Conservation (phyloP, 1,140 invertebrate genomes). For the Anoplophora glabripennis region DNA sequence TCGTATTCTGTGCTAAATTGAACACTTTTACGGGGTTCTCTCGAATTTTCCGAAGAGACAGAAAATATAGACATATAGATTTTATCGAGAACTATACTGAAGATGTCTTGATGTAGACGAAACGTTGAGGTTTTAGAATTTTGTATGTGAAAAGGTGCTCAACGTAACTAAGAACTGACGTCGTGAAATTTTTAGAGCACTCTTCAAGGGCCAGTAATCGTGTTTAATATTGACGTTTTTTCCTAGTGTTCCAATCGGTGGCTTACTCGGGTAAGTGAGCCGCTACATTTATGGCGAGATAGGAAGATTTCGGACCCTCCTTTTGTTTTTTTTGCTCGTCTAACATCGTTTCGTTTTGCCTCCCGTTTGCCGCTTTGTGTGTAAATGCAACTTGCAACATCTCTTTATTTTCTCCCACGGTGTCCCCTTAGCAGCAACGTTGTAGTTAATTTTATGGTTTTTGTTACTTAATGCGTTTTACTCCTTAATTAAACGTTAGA, state of each 20-base stretch:
- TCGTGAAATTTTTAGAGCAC: neutral
- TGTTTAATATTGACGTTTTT: conserved; percentile 6
- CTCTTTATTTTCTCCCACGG: conserved; percentile 12
- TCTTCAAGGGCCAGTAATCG: neutral
- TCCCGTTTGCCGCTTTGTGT: neutral
- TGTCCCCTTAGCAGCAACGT: neutral
- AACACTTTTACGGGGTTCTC: too few species aligned
- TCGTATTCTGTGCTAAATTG: too few species aligned
- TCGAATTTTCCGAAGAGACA: too few species aligned
- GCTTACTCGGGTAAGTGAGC: conserved; percentile 86
- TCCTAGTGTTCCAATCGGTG: conserved; percentile 88
- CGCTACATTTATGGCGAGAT: conserved; percentile 7
- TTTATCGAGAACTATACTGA: too few species aligned
- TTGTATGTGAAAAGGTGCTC: too few species aligned
- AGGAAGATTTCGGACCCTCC: neutral
- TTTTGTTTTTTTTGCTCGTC: conserved; percentile 1
- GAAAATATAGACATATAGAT: neutral
- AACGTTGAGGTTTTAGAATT: too few species aligned
- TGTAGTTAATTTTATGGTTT: conserved; percentile 3
- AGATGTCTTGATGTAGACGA: too few species aligned
- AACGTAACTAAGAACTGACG: too few species aligned
- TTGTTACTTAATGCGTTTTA: neutral
- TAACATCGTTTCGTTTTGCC: conserved; percentile 6
- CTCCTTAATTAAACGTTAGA: too few species aligned
- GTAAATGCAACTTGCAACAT: neutral